phyloP scores from a whole-genome alignment of 2,797 vertebrate genomes.

The Sebastes minor region DNA sequence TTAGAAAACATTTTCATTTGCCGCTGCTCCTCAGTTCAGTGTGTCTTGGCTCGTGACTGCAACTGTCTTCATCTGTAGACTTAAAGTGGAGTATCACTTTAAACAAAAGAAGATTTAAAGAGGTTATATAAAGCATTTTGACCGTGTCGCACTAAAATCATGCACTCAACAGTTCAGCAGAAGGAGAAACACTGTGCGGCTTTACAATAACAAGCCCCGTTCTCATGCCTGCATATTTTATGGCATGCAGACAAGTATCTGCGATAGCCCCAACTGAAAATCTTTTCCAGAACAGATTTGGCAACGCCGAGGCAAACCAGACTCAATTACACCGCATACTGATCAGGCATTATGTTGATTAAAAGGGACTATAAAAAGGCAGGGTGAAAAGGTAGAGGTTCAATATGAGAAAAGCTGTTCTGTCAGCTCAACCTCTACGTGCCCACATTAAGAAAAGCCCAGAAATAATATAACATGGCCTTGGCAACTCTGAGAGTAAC shows the following conservation, averaged over 20 bases:
- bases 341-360: conserved; percentile 41
- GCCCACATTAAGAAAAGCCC: conserved; percentile 7
- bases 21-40: background rate
- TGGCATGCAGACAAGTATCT: background rate
- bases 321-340: conserved; percentile 4
- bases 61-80: background rate
- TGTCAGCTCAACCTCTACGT: conserved; percentile 29
- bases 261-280: background rate
- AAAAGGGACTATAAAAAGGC: conserved; percentile 18
- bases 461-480: conserved; percentile 6
- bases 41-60: background rate
- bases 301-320: background rate
- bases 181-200: background rate
- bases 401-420: conserved; percentile 35
- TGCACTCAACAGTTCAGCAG: background rate
- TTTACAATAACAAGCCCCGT: background rate
- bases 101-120: background rate
- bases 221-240: background rate
- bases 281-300: background rate
- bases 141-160: background rate
- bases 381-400: conserved; percentile 29
- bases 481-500: conserved; percentile 27
- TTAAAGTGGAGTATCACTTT: background rate
- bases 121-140: background rate
- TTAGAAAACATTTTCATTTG: background rate